These are phyloP conservation scores for Troides oblongomaculatus DNA, from an alignment of 2,888 invertebrate genomes.

Conservation along the genomic window DNA sequence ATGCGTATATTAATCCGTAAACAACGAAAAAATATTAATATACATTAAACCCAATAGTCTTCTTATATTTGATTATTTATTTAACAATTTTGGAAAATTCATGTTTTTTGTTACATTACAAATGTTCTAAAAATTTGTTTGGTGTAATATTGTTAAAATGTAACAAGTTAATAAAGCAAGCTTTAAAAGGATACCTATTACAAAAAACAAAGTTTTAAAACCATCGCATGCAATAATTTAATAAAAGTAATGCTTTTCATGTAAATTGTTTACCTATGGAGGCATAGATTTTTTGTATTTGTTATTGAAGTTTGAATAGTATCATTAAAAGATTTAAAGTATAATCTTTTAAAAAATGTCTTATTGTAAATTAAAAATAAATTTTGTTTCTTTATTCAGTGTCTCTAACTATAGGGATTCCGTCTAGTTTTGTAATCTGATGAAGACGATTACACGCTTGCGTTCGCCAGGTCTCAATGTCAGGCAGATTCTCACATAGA, in stretches of 20 bases:
- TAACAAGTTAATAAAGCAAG: no score
- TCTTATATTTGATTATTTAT: no score
- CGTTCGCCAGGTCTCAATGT: constrained; percentile 83
- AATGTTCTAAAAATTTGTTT: no score
- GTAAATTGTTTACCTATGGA: neutral
- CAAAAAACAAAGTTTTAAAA: no score
- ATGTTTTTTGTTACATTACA: no score
- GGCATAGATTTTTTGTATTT: neutral
- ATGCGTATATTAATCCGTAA: neutral
- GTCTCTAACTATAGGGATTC: constrained; percentile 85
- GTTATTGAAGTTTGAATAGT: neutral
- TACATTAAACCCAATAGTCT: no score
- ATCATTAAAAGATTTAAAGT: neutral
- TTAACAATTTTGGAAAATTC: no score
- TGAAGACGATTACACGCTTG: constrained; percentile 86
- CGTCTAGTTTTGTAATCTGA: constrained; percentile 88
- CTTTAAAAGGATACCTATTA: no score
- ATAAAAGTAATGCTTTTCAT: no score
- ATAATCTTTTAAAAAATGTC: neutral
- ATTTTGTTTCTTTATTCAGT: constrained; percentile 38
- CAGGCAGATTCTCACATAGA: constrained; percentile 83
- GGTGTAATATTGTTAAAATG: no score
- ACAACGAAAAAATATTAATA: neutral
- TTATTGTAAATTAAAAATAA: neutral
- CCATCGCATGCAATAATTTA: no score